Evolutionary conservation across 2,113 vertebrate genomes (phyloP).

Genomic region (Notarius lentiginosus): DNA sequence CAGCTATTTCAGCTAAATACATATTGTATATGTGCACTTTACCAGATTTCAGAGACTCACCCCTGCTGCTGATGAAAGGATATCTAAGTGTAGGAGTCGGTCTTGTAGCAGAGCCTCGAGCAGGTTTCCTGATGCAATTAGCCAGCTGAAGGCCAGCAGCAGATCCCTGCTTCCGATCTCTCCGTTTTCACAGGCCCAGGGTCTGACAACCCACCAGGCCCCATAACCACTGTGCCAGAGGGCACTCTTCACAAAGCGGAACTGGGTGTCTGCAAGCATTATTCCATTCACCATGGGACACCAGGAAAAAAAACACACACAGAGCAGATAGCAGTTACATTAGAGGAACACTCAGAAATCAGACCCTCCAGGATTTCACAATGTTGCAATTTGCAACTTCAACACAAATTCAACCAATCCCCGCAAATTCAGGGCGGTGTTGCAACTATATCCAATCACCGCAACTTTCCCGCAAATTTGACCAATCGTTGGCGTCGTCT

Average conservation of each 20-base stretch:
- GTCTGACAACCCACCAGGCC: constrained; percentile 60
- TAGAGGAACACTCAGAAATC: neutral
- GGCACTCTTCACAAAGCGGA: constrained; percentile 59
- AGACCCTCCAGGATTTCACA: too few species aligned
- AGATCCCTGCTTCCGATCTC: constrained; percentile 65
- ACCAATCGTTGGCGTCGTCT: too few species aligned
- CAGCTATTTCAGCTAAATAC: neutral
- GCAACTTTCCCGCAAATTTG: too few species aligned
- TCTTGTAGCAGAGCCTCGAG: constrained; percentile 64
- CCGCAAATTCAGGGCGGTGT: too few species aligned
- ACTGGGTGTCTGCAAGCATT: constrained; percentile 47
- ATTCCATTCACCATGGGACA: constrained; percentile 5
- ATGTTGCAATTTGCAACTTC: too few species aligned
- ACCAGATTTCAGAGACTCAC: constrained; percentile 12
- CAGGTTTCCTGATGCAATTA: constrained; percentile 61
- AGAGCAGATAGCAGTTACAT: neutral
- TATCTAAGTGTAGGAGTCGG: constrained; percentile 61
- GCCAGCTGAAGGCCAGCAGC: constrained; percentile 70
- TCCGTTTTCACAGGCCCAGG: constrained; percentile 17
- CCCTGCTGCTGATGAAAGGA: constrained; percentile 17
- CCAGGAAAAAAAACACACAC: neutral
- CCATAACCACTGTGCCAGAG: constrained; percentile 73
- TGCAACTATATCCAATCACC: too few species aligned
- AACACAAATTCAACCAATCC: too few species aligned
- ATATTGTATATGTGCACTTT: neutral